Conservation (phyloP, 2,113 vertebrate species). For the Carassius auratus region DNA sequence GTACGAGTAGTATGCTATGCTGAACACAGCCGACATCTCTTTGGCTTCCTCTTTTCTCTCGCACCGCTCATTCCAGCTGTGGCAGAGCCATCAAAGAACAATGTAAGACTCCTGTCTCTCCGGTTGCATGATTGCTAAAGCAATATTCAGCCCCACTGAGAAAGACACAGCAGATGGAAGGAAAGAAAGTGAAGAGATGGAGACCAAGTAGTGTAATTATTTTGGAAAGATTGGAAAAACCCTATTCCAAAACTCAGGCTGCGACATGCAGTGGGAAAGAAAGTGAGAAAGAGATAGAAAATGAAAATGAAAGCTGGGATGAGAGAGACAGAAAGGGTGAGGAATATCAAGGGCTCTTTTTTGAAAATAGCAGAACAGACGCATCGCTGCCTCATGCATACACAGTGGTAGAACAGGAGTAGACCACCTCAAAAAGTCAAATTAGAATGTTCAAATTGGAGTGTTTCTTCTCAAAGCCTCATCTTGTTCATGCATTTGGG, state of each 20-base stretch:
- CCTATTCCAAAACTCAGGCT: constrained; percentile 45
- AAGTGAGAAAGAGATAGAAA: constrained; percentile 47
- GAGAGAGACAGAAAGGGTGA: constrained; percentile 44
- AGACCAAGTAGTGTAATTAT: constrained; percentile 55
- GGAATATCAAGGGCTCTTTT: constrained; percentile 13
- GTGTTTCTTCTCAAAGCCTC: constrained; percentile 39
- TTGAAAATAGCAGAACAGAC: constrained; percentile 39
- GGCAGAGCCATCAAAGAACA: constrained; percentile 48
- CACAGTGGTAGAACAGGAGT: background rate
- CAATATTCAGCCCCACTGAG: constrained; percentile 45
- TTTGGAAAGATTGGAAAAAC: constrained; percentile 55
- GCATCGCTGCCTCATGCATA: constrained; percentile 39
- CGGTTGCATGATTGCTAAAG: constrained; percentile 45
- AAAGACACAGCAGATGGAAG: constrained; percentile 26
- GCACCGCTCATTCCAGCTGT: constrained; percentile 9
- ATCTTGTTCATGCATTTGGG: constrained; percentile 44
- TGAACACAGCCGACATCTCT: background rate
- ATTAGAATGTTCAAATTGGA: constrained; percentile 33
- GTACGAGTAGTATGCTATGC: background rate
- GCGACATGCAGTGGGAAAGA: constrained; percentile 39
- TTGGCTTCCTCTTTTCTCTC: constrained; percentile 7
- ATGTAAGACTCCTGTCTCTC: constrained; percentile 40
- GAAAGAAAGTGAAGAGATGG: constrained; percentile 33
- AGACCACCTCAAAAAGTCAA: constrained; percentile 24
- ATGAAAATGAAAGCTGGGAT: background rate